These are phyloP conservation scores for Myotis planiceps DNA, from an alignment of 2,797 vertebrate genomes.

Conservation along the genomic window DNA sequence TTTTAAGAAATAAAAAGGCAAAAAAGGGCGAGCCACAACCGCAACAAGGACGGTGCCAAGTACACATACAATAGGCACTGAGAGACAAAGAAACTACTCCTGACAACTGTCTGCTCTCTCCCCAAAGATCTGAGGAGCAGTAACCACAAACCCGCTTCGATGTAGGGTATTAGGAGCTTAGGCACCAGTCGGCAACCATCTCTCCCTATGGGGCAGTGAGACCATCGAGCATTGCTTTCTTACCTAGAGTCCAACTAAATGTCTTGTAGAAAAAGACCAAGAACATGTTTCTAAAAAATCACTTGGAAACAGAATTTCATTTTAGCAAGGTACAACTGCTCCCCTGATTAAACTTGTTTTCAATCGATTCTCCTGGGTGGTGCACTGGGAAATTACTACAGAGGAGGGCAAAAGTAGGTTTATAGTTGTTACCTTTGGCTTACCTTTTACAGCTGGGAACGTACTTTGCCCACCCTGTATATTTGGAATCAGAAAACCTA, in stretches of 20 bases:
- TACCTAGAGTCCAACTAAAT: neutral
- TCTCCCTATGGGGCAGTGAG: neutral
- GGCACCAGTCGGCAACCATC: neutral
- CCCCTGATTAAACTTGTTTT: slow-evolving; percentile 53
- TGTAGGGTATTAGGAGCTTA: accelerated
- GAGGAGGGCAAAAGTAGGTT: neutral
- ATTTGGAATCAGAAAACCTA: slow-evolving; percentile 49
- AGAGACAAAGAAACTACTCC: neutral
- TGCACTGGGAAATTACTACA: slow-evolving; percentile 9
- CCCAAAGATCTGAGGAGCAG: neutral
- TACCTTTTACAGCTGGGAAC: neutral
- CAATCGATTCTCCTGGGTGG: slow-evolving; percentile 44
- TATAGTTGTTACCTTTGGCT: neutral
- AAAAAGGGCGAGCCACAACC: neutral
- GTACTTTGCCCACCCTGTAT: neutral
- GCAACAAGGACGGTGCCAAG: neutral
- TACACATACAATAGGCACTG: neutral
- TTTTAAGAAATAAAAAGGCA: slow-evolving; percentile 9
- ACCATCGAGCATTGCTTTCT: neutral
- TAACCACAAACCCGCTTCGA: neutral
- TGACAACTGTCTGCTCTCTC: neutral
- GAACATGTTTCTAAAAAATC: neutral
- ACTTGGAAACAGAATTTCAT: slow-evolving; percentile 50
- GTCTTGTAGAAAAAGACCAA: neutral
- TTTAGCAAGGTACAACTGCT: slow-evolving; percentile 52